A percentile compares a stretch with the other conserved stretches of the same genome.
These are phyloP conservation scores for Drosophila pandora DNA, from an alignment of 1,140 invertebrate genomes.

Conservation along the genomic window DNA sequence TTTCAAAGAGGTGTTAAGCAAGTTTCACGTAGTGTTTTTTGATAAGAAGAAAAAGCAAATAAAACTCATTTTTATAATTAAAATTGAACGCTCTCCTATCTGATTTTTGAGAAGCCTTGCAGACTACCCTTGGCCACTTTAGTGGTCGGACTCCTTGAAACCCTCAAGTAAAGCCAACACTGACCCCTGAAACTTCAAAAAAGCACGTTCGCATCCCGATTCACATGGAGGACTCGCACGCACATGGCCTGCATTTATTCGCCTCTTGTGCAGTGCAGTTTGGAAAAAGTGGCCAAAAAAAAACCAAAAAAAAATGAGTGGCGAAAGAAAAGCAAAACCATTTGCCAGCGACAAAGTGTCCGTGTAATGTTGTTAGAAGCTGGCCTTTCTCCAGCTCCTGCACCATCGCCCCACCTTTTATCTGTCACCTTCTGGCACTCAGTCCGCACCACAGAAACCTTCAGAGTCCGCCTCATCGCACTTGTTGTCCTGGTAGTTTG, in stretches of 20 bases:
- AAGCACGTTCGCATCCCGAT: conserved; percentile 23
- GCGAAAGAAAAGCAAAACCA: conserved; percentile 37
- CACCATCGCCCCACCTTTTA: neutral
- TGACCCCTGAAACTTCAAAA: conserved; percentile 2
- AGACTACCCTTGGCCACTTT: neutral
- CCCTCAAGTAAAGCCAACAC: conserved; percentile 1
- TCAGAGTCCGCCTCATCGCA: conserved; percentile 47
- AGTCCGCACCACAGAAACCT: conserved; percentile 46
- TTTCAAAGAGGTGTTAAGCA: too few relatives aligned
- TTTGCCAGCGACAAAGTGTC: conserved; percentile 53
- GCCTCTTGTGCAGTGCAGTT: conserved; percentile 28
- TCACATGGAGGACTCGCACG: conserved; percentile 15
- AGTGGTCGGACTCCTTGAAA: neutral
- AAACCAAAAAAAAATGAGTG: neutral
- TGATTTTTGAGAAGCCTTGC: neutral
- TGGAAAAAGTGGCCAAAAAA: conserved; percentile 1
- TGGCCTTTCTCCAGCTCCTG: conserved; percentile 13
- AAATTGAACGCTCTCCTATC: neutral
- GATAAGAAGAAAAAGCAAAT: too few relatives aligned
- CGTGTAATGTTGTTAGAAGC: conserved; percentile 52
- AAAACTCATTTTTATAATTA: too few relatives aligned
- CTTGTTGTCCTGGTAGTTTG: conserved; percentile 16
- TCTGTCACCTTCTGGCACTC: conserved; percentile 40
- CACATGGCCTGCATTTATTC: conserved; percentile 36
- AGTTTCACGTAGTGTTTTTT: too few relatives aligned